phyloP scores from a whole-genome alignment of 2,113 vertebrate genomes.

The Hippolais icterina region DNA sequence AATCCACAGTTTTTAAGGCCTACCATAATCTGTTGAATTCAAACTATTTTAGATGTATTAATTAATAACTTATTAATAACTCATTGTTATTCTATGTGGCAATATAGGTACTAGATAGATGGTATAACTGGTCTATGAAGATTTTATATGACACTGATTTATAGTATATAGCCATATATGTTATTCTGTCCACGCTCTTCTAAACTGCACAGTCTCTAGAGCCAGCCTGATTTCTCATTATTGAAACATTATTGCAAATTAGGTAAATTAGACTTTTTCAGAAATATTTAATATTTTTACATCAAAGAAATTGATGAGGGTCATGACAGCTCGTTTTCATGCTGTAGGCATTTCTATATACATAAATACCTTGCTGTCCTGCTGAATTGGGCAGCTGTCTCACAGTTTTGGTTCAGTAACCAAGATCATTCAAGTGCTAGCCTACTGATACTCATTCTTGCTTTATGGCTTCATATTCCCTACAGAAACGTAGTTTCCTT shows the following conservation, averaged over 20 bases:
- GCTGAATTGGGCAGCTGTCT: not conserved
- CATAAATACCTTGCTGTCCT: not conserved
- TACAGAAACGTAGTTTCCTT: constrained; percentile 1
- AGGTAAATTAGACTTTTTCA: not conserved
- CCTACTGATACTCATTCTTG: not conserved
- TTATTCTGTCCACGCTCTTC: not conserved
- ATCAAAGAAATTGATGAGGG: not conserved
- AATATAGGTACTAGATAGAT: not conserved
- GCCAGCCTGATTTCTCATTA: not conserved
- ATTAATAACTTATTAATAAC: not conserved
- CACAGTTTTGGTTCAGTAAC: not conserved
- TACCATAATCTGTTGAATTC: not conserved
- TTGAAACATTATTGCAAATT: not conserved
- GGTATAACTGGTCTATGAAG: not conserved
- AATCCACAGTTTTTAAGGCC: not conserved
- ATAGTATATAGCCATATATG: not conserved
- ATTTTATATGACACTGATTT: not conserved
- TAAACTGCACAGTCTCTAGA: not conserved
- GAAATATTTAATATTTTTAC: not conserved
- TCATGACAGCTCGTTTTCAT: not conserved
- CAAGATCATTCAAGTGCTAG: not conserved
- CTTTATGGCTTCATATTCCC: not conserved
- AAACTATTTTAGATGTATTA: not conserved
- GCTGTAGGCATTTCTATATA: not conserved
- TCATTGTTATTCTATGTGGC: not conserved